Evolutionary conservation across 2,113 vertebrate genomes (phyloP).

Genomic region (Xiphorhynchus elegans): DNA sequence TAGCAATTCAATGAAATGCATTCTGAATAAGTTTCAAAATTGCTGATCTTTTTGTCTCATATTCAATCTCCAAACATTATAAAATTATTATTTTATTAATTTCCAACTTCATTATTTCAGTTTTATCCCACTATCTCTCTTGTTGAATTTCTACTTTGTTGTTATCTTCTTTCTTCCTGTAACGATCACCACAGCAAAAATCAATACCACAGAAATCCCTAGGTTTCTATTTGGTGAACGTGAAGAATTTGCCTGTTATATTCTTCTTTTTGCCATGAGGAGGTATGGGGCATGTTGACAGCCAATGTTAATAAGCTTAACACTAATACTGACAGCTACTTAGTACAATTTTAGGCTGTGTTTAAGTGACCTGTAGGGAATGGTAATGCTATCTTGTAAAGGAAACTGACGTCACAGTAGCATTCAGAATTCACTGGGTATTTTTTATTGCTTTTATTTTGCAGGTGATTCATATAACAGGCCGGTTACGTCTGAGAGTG

Average conservation of each 20-base stretch:
- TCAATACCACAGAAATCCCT: neutral
- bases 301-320: conserved; percentile 48
- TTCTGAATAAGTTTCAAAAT: neutral
- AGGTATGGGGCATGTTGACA: conserved; percentile 28
- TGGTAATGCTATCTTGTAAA: conserved; percentile 23
- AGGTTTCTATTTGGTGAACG: conserved; percentile 31
- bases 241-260: conserved; percentile 33
- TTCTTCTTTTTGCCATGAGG: conserved; percentile 39
- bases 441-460: conserved; percentile 65
- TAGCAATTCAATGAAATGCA: neutral
- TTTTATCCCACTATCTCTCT: neutral
- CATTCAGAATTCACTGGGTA: conserved; percentile 45
- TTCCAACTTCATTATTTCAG: neutral
- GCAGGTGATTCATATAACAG: conserved; percentile 97
- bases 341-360: conserved; percentile 19
- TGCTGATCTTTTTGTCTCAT: neutral
- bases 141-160: neutral
- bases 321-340: conserved; percentile 9
- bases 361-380: conserved; percentile 2
- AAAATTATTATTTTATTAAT: neutral
- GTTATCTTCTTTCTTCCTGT: neutral
- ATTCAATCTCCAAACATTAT: neutral
- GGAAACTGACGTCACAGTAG: conserved; percentile 22
- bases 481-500: conserved; percentile 92
- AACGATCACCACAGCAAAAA: neutral